These are phyloP conservation scores for Gallinago undulata DNA, from an alignment of 2,113 vertebrate genomes.

Conservation along the genomic window DNA sequence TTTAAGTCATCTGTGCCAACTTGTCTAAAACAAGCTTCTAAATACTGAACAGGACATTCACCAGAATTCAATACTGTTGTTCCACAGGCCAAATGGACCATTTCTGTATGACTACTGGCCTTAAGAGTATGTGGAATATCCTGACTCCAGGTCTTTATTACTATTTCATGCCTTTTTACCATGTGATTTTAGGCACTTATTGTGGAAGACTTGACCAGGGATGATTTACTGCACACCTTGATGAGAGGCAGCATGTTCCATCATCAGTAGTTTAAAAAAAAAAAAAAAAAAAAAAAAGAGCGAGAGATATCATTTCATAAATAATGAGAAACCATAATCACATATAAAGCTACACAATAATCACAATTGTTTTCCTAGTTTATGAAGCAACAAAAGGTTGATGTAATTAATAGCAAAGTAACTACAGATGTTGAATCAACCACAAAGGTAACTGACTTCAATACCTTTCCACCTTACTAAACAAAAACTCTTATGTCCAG, in stretches of 20 bases:
- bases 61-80: neutral
- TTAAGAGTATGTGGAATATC: neutral
- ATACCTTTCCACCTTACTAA: neutral
- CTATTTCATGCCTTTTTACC: neutral
- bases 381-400: neutral
- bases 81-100: neutral
- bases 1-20: neutral
- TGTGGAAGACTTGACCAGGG: neutral
- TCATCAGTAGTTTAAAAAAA: neutral
- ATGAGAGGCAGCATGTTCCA: neutral
- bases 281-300: neutral
- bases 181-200: neutral
- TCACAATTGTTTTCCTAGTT: neutral
- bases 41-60: neutral
- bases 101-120: neutral
- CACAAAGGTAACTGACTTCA: neutral
- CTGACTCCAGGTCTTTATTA: neutral
- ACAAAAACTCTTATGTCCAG: neutral
- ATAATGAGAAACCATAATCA: neutral
- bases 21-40: neutral
- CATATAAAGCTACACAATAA: neutral
- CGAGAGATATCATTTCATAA: neutral
- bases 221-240: neutral
- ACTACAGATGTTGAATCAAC: neutral
- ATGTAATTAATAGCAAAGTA: neutral